phyloP scores from a whole-genome alignment of 2,888 invertebrate species.

The Mechanitis messenoides region DNA sequence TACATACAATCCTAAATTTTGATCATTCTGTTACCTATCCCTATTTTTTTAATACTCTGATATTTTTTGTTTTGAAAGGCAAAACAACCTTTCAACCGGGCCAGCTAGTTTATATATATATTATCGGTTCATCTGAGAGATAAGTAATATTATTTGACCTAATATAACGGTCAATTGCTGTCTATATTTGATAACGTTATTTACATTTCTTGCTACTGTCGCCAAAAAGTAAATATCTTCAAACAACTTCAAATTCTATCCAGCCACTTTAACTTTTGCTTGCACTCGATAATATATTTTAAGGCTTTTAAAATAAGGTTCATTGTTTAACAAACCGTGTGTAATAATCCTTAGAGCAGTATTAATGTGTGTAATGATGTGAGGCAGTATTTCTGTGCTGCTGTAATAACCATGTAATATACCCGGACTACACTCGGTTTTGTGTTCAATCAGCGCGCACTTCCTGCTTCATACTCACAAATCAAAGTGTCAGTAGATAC shows the following conservation, averaged over 20 bases:
- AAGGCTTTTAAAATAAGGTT: no score
- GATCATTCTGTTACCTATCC: no score
- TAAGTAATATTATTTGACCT: conserved; percentile 28
- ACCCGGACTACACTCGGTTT: conserved; percentile 12
- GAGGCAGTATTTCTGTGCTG: conserved; percentile 5
- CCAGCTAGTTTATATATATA: background rate
- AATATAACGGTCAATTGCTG: conserved; percentile 65
- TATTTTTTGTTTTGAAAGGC: no score
- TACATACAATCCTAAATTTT: no score
- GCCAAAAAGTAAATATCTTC: conserved; percentile 22
- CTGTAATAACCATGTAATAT: conserved; percentile 17
- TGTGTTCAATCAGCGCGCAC: conserved; percentile 18
- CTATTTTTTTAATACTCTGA: no score
- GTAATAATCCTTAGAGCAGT: background rate
- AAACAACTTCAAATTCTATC: conserved; percentile 1
- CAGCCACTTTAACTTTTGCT: no score
- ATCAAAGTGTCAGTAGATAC: conserved; percentile 22
- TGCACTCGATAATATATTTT: no score
- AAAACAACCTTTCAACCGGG: no score
- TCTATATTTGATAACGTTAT: conserved; percentile 49
- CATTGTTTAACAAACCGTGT: background rate
- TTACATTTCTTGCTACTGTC: conserved; percentile 47
- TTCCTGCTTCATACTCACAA: conserved; percentile 23
- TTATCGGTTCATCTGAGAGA: background rate
- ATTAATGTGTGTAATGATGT: conserved; percentile 7